Evolutionary conservation across 92 coral and sea anemone species (phyloP).

Genomic region (Nematostella vectensis): DNA sequence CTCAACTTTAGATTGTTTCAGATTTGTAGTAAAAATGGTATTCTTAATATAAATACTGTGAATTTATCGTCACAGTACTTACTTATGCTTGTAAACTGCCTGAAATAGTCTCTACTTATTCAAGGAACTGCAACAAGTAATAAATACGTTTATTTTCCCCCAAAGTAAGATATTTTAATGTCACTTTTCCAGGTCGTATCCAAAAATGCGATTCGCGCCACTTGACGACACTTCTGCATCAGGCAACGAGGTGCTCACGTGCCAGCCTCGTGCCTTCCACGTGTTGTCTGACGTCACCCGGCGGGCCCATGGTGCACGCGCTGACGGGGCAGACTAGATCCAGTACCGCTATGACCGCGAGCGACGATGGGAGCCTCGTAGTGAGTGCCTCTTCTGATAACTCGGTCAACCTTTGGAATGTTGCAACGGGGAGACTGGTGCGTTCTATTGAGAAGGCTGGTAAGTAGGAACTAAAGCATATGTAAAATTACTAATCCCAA

Average conservation of each 20-base stretch:
- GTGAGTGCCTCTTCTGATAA: slow-evolving; percentile 47
- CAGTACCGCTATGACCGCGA: slow-evolving; percentile 45
- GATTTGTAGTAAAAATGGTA: too few species aligned
- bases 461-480: slow-evolving; percentile 16
- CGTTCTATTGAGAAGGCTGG: slow-evolving; percentile 47
- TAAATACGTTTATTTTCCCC: too few species aligned
- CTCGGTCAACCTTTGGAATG: slow-evolving; percentile 57
- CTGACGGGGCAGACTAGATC: slow-evolving; percentile 55
- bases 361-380: slow-evolving; percentile 54
- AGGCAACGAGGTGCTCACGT: slow-evolving; percentile 20
- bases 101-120: too few species aligned
- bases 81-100: too few species aligned
- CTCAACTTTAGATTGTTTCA: too few species aligned
- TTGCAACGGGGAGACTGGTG: slow-evolving; percentile 49
- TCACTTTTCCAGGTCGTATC: slow-evolving; percentile 37
- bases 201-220: slow-evolving; percentile 11
- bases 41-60: too few species aligned
- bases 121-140: too few species aligned
- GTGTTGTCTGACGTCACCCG: slow-evolving; percentile 68
- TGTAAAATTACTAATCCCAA: neutral
- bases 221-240: slow-evolving; percentile 20
- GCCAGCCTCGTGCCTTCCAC: slow-evolving; percentile 46
- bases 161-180: too few species aligned
- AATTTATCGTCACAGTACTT: too few species aligned
- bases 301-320: slow-evolving; percentile 68